Conservation (phyloP, 2,888 invertebrate species). For the Camptogramma bilineatum region DNA sequence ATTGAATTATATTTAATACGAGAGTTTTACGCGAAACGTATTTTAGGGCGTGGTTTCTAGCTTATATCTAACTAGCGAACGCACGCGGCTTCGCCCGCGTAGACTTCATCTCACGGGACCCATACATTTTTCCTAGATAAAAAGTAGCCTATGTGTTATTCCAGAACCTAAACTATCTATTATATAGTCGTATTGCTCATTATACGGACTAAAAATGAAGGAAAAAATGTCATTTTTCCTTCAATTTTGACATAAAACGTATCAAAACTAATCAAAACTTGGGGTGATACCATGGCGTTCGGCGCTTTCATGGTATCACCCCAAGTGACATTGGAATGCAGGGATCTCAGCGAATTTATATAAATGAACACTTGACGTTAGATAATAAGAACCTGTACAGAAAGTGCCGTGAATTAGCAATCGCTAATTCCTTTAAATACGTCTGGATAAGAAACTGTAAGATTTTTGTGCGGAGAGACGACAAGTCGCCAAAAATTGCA, state of each 20-base stretch:
- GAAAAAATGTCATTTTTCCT: no score
- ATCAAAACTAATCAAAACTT: no score
- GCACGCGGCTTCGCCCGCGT: no score
- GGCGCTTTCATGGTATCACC: conserved; percentile 25
- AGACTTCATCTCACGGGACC: no score
- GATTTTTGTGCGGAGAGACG: conserved; percentile 28
- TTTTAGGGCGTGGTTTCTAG: neutral
- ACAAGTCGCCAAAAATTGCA: conserved; percentile 25
- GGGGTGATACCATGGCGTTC: no score
- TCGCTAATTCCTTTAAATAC: conserved; percentile 6
- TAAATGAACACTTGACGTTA: conserved; percentile 22
- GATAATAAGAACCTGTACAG: conserved; percentile 13
- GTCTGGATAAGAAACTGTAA: conserved; percentile 19
- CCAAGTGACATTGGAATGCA: conserved; percentile 23
- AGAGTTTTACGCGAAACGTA: conserved; percentile 14
- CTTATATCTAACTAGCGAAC: no score
- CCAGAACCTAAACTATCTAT: no score
- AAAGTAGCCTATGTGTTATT: no score
- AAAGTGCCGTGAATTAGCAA: conserved; percentile 7
- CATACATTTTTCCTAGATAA: no score
- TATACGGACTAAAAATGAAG: no score
- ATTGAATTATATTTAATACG: conserved; percentile 74
- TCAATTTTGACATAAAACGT: no score
- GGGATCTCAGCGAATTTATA: conserved; percentile 27
- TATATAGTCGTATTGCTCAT: no score